A percentile compares a stretch with the other conserved stretches of the same genome.
phyloP scores from a whole-genome alignment of 2,113 vertebrate genomes.

The Aldabrachelys gigantea region DNA sequence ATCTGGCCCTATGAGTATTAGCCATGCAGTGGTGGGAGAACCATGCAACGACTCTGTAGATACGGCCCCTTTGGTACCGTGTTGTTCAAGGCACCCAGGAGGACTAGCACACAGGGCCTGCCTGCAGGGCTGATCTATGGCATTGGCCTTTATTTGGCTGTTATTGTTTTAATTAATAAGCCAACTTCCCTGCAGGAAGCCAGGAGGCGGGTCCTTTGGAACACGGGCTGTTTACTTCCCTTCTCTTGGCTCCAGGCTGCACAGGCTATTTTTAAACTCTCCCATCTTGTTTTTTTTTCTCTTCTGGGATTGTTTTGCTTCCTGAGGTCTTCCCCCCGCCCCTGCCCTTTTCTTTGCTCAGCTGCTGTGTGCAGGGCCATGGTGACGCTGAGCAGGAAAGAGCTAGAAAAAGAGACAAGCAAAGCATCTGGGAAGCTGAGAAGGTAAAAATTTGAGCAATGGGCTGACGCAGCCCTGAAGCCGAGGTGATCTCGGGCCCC shows the following conservation, averaged over 20 bases:
- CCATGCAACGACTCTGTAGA: background rate
- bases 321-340: background rate
- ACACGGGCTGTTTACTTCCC: conserved; percentile 50
- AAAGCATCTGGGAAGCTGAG: background rate
- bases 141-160: background rate
- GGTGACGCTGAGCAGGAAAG: background rate
- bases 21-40: background rate
- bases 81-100: background rate
- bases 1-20: background rate
- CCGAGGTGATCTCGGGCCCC: background rate
- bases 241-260: conserved; percentile 35
- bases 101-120: rapidly evolving
- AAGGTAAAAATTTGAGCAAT: background rate
- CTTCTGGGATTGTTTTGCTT: conserved; percentile 37
- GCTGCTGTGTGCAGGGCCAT: background rate
- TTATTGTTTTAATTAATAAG: background rate
- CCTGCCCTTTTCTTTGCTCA: background rate
- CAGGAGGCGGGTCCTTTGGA: background rate
- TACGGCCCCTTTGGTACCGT: background rate
- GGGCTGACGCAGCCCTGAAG: background rate
- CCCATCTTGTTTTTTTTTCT: background rate
- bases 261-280: conserved; percentile 62
- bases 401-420: background rate
- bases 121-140: rapidly evolving
- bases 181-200: conserved; percentile 33